Evolutionary conservation across 1,140 invertebrate species (phyloP).

Genomic region (Calosoma granatense): DNA sequence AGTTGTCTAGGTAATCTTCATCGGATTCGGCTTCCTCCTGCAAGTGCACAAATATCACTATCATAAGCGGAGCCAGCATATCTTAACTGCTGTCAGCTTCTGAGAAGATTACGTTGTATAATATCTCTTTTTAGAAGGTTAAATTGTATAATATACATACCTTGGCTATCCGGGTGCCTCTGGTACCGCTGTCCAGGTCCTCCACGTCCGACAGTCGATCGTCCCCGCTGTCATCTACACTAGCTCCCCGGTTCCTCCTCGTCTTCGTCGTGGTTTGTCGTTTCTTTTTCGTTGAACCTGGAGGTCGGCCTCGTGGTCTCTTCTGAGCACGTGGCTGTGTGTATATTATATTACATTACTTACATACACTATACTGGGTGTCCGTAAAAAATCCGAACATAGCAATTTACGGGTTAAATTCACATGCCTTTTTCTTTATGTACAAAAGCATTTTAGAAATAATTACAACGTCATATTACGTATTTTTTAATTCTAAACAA

Average conservation of each 20-base stretch:
- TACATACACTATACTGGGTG: no score
- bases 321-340: not conserved
- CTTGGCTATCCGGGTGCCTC: not conserved
- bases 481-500: no score
- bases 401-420: no score
- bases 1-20: slow-evolving; percentile 31
- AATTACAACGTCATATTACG: no score
- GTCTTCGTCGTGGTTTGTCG: not conserved
- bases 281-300: not conserved
- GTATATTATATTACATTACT: no score
- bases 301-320: not conserved
- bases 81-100: no score
- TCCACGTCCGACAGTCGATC: not conserved
- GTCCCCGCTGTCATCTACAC: not conserved
- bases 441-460: no score
- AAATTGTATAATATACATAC: not conserved
- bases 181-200: not conserved
- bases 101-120: no score
- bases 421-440: no score
- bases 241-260: not conserved
- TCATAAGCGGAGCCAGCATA: no score
- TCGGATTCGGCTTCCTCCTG: slow-evolving; percentile 24
- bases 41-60: no score
- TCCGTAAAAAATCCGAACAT: no score
- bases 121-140: not conserved